Conservation (phyloP, 2,888 invertebrate genomes). For the Sclerodermus sp. region DNA sequence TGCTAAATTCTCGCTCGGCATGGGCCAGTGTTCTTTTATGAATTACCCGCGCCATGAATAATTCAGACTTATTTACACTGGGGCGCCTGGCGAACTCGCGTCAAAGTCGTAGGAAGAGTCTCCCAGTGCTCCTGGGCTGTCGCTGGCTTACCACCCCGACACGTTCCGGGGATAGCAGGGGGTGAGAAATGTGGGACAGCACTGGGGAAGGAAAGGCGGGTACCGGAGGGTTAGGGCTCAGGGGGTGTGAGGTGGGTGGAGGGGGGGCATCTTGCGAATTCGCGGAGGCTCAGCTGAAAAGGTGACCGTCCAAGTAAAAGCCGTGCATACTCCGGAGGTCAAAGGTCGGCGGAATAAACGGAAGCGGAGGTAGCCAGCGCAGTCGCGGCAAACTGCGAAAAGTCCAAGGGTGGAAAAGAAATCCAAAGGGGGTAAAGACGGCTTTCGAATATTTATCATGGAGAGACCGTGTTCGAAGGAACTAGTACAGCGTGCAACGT, state of each 20-base stretch:
- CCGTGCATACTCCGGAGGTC: too few relatives aligned
- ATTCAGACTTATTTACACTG: conserved; percentile 38
- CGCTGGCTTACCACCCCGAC: too few relatives aligned
- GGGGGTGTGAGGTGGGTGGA: too few relatives aligned
- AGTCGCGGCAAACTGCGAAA: neutral
- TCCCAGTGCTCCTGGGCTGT: neutral
- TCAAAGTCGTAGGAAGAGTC: conserved; percentile 17
- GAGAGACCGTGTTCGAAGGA: conserved; percentile 16
- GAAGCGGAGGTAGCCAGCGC: conserved; percentile 7
- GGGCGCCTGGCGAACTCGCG: conserved; percentile 21
- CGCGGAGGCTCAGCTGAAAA: too few relatives aligned
- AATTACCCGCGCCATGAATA: conserved; percentile 39
- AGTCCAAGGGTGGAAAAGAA: conserved; percentile 19
- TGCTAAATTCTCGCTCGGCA: conserved; percentile 1
- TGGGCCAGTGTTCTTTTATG: conserved; percentile 23
- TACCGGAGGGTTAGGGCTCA: too few relatives aligned
- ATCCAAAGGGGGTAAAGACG: conserved; percentile 32
- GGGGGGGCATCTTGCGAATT: too few relatives aligned
- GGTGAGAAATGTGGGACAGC: too few relatives aligned
- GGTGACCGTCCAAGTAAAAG: too few relatives aligned
- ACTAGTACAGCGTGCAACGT: too few relatives aligned
- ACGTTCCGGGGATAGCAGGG: too few relatives aligned
- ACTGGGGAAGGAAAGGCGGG: too few relatives aligned
- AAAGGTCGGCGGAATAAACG: too few relatives aligned
- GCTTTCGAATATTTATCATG: conserved; percentile 42